Base-by-base conservation (phyloP, 2,888 invertebrate species). In the Abrostola triplasia region DNA sequence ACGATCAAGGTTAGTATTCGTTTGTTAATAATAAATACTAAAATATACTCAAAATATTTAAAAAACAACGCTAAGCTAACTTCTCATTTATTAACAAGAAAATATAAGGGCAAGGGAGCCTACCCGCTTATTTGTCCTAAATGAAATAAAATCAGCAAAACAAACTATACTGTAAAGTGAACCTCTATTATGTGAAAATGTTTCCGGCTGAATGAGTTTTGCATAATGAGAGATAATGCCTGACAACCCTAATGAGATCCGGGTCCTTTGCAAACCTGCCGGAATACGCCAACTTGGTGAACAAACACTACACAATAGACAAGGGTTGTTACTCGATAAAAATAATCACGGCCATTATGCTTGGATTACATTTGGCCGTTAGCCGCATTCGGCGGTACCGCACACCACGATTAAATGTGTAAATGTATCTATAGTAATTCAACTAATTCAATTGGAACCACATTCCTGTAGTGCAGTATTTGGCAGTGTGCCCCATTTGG, bases 1-100 rank as follows among this genome's bases (percentile, higher is more conserved):
- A 59, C 77, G 47, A 73, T 84, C 11, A 84, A 84, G 84, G 84
- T 84, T 52, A 72, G 84, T 80, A 36, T 48, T 47, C 9, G 11
- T 5, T 24, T 52, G 38, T 44, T 40, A 9, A 12, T 7, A 56
- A 50, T 42, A 12, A 42, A 8, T n/a, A 5, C 6, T 47, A 1
- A 50, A 10, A 48, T 24, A 8, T 47, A 24, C 9, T 24, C 2
- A 13, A 12, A 7, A 24, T 24, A 44, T 8, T 13, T 6, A 47
- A 13, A 44, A 8, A 47, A 44, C 44, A 47, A 47, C 6, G 24
- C 24, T 8, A 24, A 24, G 13, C 12, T 35, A 24, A 57, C 11
- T 13, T 8, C n/a, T 8, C 35, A n/a, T 8, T 36, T 41, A 64
- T 57, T 59, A 64, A 59, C 9, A 57, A 52, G 0, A 57, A 59